Conservation (phyloP, 2,797 vertebrate genomes). For the Gouania willdenowi region DNA sequence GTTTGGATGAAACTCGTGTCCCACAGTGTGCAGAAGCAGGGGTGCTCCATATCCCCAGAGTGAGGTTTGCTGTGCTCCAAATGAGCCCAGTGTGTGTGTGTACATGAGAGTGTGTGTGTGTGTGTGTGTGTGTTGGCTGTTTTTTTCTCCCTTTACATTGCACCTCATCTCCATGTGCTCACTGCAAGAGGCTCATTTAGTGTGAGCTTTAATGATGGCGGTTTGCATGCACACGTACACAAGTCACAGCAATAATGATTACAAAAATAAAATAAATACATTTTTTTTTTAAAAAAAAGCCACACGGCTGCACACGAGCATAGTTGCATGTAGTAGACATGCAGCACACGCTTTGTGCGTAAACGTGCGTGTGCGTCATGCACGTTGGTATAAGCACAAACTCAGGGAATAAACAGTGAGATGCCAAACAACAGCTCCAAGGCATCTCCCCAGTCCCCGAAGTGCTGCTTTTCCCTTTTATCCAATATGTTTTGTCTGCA, state of each 20-base stretch:
- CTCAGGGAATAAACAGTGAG: slow-evolving; percentile 53
- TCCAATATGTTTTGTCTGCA: slow-evolving; percentile 74
- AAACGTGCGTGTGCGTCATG: too few species aligned
- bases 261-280: slow-evolving; percentile 10
- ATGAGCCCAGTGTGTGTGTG: slow-evolving; percentile 46
- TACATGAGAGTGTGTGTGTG: not conserved
- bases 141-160: slow-evolving; percentile 51
- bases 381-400: slow-evolving; percentile 31
- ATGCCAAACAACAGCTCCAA: slow-evolving; percentile 64
- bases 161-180: slow-evolving; percentile 50
- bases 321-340: slow-evolving; percentile 30
- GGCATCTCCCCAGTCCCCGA: slow-evolving; percentile 66
- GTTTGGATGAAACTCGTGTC: slow-evolving; percentile 69
- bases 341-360: slow-evolving; percentile 18
- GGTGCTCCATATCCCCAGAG: slow-evolving; percentile 63
- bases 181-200: slow-evolving; percentile 53
- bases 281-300: too few species aligned
- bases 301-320: slow-evolving; percentile 33
- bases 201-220: slow-evolving; percentile 38
- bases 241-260: slow-evolving; percentile 14
- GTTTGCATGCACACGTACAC: slow-evolving; percentile 26
- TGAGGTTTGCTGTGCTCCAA: slow-evolving; percentile 54
- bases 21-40: slow-evolving; percentile 59
- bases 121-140: slow-evolving; percentile 26
- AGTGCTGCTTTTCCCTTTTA: slow-evolving; percentile 64